Percentiles rank a stretch among this genome's conserved stretches.
Evolutionary conservation across 2,113 vertebrate species (phyloP).

Genomic region (Paramormyrops kingsleyae): DNA sequence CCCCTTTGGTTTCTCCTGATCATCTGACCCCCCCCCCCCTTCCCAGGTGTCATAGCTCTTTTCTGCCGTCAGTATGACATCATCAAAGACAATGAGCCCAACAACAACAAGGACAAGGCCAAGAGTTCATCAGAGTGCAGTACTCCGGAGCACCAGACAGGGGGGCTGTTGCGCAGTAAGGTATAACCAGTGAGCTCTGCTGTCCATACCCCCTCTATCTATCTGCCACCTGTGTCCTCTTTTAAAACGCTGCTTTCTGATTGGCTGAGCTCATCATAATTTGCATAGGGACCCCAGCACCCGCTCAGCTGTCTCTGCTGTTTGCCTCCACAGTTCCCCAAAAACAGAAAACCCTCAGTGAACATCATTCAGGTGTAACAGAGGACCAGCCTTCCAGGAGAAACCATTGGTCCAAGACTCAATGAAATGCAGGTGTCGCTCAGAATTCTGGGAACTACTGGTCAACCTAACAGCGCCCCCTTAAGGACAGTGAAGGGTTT

Average conservation of each 20-base stretch:
- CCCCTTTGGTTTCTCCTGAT: background rate
- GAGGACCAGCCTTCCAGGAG: background rate
- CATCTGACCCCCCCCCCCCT: conserved; percentile 16
- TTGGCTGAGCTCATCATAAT: background rate
- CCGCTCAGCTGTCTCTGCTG: conserved; percentile 34
- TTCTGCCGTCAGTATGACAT: conserved; percentile 94
- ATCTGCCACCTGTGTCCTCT: background rate
- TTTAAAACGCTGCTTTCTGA: background rate
- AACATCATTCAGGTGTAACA: conserved; percentile 65
- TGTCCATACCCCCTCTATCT: background rate
- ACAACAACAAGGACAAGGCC: conserved; percentile 91
- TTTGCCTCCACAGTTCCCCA: conserved; percentile 47
- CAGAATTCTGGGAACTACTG: conserved; percentile 42
- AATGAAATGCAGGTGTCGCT: conserved; percentile 29
- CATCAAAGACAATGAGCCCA: conserved; percentile 92
- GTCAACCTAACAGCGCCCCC: conserved; percentile 1
- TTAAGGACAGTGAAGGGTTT: background rate
- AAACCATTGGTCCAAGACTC: conserved; percentile 22
- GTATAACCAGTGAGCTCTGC: conserved; percentile 53
- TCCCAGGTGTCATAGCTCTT: conserved; percentile 81
- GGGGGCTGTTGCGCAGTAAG: conserved; percentile 88
- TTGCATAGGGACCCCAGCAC: background rate
- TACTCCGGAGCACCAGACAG: conserved; percentile 85
- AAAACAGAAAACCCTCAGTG: conserved; percentile 58
- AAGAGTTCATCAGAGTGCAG: conserved; percentile 88